phyloP scores from a whole-genome alignment of 2,113 vertebrate species.

The Odocoileus virginianus region DNA sequence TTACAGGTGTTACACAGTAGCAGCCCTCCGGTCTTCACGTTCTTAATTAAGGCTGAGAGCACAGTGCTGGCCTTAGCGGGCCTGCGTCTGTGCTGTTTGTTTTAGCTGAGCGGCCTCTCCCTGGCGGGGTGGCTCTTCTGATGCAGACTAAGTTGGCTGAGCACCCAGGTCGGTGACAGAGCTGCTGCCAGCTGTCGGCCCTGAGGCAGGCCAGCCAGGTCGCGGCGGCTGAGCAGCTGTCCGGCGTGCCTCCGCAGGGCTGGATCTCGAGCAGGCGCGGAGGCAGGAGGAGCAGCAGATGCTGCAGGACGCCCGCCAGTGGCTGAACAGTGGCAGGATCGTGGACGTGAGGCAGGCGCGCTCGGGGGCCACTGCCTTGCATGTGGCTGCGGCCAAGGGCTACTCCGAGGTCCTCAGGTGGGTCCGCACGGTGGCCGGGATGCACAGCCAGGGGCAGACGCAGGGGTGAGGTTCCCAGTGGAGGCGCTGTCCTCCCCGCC shows the following conservation, averaged over 20 bases:
- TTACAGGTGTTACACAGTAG: neutral
- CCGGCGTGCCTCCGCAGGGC: slow-evolving; percentile 73
- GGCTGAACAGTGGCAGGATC: slow-evolving; percentile 89
- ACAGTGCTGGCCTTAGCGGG: neutral
- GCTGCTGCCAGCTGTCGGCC: neutral
- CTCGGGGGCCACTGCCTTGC: slow-evolving; percentile 92
- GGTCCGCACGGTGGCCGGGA: neutral
- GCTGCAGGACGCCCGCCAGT: slow-evolving; percentile 89
- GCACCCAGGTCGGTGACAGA: neutral
- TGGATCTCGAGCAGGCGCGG: slow-evolving; percentile 90
- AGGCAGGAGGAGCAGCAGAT: slow-evolving; percentile 92
- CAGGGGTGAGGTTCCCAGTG: rapidly evolving
- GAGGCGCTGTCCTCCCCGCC: too few relatives aligned
- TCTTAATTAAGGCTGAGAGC: neutral
- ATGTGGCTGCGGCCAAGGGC: slow-evolving; percentile 95
- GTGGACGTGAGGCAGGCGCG: slow-evolving; percentile 83
- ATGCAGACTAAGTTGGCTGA: neutral
- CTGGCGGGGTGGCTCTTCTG: neutral
- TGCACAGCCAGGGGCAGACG: rapidly evolving
- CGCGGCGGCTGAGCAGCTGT: rapidly evolving
- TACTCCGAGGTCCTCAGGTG: slow-evolving; percentile 96
- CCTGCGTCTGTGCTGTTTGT: neutral
- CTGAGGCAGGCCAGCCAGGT: too few relatives aligned
- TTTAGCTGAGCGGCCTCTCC: neutral
- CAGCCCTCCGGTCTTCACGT: neutral